Conservation (phyloP, 1,140 invertebrate genomes). For the Proales similis region DNA sequence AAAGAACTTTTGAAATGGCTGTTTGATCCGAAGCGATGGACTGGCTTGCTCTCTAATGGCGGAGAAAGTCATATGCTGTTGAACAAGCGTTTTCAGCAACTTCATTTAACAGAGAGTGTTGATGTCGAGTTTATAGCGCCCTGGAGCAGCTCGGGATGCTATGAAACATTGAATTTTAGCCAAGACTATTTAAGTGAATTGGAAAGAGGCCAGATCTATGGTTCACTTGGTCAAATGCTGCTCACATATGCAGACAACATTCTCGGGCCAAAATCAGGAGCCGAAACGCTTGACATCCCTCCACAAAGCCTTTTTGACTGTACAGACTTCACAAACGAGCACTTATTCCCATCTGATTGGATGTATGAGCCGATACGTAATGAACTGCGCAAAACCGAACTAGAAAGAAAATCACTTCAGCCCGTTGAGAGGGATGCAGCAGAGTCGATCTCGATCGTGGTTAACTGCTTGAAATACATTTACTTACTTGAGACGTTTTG, state of each 20-base stretch:
- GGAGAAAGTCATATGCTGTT: too few relatives aligned
- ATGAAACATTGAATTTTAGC: too few relatives aligned
- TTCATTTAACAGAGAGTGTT: too few relatives aligned
- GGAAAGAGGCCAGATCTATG: constrained; percentile 18
- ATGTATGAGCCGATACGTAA: constrained; percentile 11
- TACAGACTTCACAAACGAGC: neutral
- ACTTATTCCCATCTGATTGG: constrained; percentile 16
- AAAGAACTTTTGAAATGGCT: too few relatives aligned
- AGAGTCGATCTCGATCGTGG: constrained; percentile 1
- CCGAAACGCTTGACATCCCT: neutral
- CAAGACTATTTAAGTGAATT: too few relatives aligned
- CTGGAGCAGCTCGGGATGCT: too few relatives aligned
- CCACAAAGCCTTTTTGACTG: constrained; percentile 1
- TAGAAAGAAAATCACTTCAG: neutral
- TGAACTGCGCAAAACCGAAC: constrained; percentile 1
- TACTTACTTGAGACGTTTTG: constrained; percentile 30
- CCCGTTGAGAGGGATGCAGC: constrained; percentile 2
- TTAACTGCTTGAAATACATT: constrained; percentile 28
- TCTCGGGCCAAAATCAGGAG: neutral
- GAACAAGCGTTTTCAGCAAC: too few relatives aligned
- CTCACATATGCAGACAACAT: constrained; percentile 12
- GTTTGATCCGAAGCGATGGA: too few relatives aligned
- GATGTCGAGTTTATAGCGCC: too few relatives aligned
- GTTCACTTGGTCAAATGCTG: constrained; percentile 13
- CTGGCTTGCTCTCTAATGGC: too few relatives aligned